Percentiles rank a stretch among this genome's conserved stretches.
Conservation (phyloP, 1,140 invertebrate genomes). For the Drosophila nigrodunni region DNA sequence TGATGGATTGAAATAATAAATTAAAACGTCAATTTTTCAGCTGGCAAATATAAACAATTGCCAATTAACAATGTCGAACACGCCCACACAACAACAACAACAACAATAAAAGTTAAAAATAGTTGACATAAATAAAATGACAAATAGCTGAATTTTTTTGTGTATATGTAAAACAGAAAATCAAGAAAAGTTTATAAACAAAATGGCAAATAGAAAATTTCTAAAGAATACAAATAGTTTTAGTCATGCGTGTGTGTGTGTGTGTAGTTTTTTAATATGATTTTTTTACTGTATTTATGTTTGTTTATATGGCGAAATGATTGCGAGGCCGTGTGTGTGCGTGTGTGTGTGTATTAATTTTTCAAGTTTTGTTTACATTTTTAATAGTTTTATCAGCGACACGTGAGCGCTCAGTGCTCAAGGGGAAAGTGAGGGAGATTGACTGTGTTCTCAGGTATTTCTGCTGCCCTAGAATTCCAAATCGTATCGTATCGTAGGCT, state of each 20-base stretch:
- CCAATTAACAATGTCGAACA: slow-evolving; percentile 35
- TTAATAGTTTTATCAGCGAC: slow-evolving; percentile 34
- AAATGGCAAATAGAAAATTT: slow-evolving; percentile 30
- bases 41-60: slow-evolving; percentile 28
- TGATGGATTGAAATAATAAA: slow-evolving; percentile 21
- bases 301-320: slow-evolving; percentile 37
- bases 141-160: slow-evolving; percentile 4
- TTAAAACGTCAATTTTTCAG: slow-evolving; percentile 10
- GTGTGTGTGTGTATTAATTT: slow-evolving; percentile 7
- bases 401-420: slow-evolving; percentile 19
- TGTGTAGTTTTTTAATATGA: neutral
- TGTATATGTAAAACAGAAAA: slow-evolving; percentile 13
- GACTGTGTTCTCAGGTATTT: neutral
- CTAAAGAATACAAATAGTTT: slow-evolving; percentile 24
- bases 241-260: neutral
- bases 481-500: slow-evolving; percentile 5
- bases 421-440: neutral
- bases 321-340: slow-evolving; percentile 24
- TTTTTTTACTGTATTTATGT: slow-evolving; percentile 21
- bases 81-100: slow-evolving; percentile 16
- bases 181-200: slow-evolving; percentile 29
- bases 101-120: slow-evolving; percentile 19
- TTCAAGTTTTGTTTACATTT: slow-evolving; percentile 40
- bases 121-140: slow-evolving; percentile 36
- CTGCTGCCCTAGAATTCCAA: neutral